These are phyloP conservation scores for Vimba vimba DNA, from an alignment of 2,113 vertebrate species.

Conservation along the genomic window DNA sequence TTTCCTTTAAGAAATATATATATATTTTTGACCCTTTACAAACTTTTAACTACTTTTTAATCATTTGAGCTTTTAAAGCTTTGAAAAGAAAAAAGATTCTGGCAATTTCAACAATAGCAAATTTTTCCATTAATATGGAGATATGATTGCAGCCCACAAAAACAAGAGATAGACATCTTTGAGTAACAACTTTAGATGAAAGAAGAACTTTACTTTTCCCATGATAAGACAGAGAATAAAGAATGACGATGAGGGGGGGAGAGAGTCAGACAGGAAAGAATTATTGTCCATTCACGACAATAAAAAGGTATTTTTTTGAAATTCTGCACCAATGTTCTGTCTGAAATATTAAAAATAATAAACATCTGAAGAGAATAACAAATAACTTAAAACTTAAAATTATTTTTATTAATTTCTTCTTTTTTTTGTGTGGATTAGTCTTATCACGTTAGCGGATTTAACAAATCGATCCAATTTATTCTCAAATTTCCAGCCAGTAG, in stretches of 20 bases:
- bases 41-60: no score
- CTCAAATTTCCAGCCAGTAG: not conserved
- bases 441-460: not conserved
- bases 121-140: not conserved
- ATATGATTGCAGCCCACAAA: constrained; percentile 1
- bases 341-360: not conserved
- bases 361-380: not conserved
- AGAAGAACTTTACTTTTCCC: not conserved
- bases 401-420: no score
- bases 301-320: not conserved
- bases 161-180: not conserved
- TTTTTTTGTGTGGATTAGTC: not conserved
- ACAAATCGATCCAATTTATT: constrained; percentile 11
- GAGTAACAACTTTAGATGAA: not conserved
- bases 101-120: not conserved
- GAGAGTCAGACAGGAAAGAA: not conserved
- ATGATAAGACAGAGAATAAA: not conserved
- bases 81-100: not conserved
- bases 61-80: not conserved
- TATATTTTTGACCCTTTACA: no score
- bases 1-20: not conserved
- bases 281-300: not conserved
- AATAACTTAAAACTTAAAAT: not conserved
- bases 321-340: not conserved
- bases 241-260: not conserved